phyloP scores from a whole-genome alignment of 2,888 invertebrate species.

The Chymomyza procnemis region DNA sequence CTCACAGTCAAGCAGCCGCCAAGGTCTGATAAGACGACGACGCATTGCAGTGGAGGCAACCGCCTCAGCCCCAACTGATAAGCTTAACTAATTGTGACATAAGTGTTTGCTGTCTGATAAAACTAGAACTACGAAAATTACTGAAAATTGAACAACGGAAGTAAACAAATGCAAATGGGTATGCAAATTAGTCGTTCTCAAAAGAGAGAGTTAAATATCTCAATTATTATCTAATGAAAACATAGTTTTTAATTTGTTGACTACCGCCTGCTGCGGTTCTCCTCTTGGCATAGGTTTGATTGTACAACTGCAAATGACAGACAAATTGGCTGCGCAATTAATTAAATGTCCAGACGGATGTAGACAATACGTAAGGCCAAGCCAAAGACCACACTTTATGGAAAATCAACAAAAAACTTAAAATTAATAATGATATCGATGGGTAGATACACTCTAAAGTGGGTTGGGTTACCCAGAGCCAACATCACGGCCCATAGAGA shows the following conservation, averaged over 20 bases:
- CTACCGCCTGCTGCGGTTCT: too few species aligned
- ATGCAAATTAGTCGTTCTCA: neutral
- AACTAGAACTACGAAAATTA: neutral
- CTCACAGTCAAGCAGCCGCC: neutral
- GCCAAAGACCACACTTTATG: neutral
- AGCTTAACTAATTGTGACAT: neutral
- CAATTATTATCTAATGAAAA: neutral
- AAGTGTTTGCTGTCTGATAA: neutral
- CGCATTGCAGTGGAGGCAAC: slow-evolving; percentile 1
- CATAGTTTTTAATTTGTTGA: neutral
- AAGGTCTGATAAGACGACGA: neutral
- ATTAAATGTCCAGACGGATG: slow-evolving; percentile 28
- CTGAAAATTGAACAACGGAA: neutral
- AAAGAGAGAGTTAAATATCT: neutral
- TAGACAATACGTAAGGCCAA: neutral
- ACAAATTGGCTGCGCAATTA: slow-evolving; percentile 30
- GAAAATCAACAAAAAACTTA: neutral
- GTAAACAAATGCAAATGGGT: neutral
- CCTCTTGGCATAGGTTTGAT: slow-evolving; percentile 13
- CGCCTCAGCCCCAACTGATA: neutral
- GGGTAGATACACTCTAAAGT: neutral
- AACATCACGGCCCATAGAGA: too few species aligned
- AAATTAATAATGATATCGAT: neutral
- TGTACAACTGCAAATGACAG: slow-evolving; percentile 24
- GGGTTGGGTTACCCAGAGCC: too few species aligned